Base-by-base conservation (phyloP, 2,113 vertebrate species). In the Phoxinus phoxinus region DNA sequence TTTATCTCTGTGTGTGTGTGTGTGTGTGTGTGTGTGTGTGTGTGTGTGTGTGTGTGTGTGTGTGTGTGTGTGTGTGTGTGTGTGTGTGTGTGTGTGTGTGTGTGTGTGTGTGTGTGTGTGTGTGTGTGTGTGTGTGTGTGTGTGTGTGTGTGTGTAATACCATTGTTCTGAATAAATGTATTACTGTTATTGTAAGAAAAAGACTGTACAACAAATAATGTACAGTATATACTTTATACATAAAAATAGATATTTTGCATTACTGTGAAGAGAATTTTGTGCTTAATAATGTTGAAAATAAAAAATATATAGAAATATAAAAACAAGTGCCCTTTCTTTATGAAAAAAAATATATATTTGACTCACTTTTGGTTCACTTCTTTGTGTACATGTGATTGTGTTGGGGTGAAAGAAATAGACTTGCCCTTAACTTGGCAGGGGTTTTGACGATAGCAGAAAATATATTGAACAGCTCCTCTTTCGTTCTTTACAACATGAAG, bases 401-500 rank as follows among this genome's bases (percentile, higher is more conserved):
- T 13, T 32, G 35, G 63, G 27, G 19, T 67, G n/a, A 51, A 81
- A 30, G 79, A 51, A 81, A 67, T 23, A 81, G 48, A 1, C 44
- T 35, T 67, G 9, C 25, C 79, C 17, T 51, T 13, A 48, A 30
- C 5, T 69, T 67, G 27, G n/a, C 41, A 81, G 19, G 27, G 59
- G 17, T 48, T 51, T 51, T 67, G 44, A 51, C 6, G 25, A 23
- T 32, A 51, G 10, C 61, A 81, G 61, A 81, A 81, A 69, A 81
- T 67, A 51, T 51, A 48, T 13, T 13, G 44, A 69, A n/a, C 79
- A 46, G 9, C 61, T 81, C 79, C 27, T 69, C n/a, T 58, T 59
- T 65, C 35, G 0, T 46, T 76, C 17, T 76, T 76, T 76, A 53
- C 61, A 51, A 51, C 78, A 65, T 65, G 78, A n/a, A 21, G n/a